Base-by-base conservation (phyloP, 1,140 invertebrate species). In the Cydia splendana region DNA sequence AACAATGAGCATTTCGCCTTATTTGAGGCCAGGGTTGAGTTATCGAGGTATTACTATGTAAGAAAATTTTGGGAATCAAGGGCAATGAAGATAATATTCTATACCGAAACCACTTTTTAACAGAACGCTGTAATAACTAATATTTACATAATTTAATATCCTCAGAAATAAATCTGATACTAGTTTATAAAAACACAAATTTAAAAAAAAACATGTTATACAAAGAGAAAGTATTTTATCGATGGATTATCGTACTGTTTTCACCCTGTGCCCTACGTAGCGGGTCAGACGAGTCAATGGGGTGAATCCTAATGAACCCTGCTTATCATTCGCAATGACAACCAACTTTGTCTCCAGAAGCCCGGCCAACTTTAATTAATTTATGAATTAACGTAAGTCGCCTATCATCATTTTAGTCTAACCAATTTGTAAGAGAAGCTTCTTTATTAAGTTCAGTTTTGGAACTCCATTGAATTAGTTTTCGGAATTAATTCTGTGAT, bases 311-410 rank as follows among this genome's bases (percentile, higher is more conserved):
- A 90, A 88, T 84, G 82, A 84, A 80, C 78, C 79, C 84, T 82
- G 83, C 84, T 88, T 87, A 88, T 88, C 86, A 89, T 91, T 85
- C 85, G 78, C 78, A 86, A 87, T 86, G 84, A 85, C 83, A 79
- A 74, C 80, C 77, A 82, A 87, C 79, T 86, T 85, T 78, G 82
- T 80, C 81, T 80, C 74, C 69, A 62, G 74, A 65, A 80, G 69
- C 81, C 80, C 48, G 77, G 76, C 65, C 79, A 83, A 90, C 78
- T 89, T 90, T 89, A 91, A 91, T 91, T 91, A 87, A 88, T 90
- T 91, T 88, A 87, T 86, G 80, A 89, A 89, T 87, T 87, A 83
- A 81, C 81, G 79, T 77, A 79, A 77, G 77, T 75, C 77, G 77
- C 77, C 82, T 80, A 80, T 84, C 83, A 82, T 85, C 85, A 85